These are phyloP conservation scores for Hetaerina titia DNA, from an alignment of 2,888 invertebrate genomes.

Conservation along the genomic window DNA sequence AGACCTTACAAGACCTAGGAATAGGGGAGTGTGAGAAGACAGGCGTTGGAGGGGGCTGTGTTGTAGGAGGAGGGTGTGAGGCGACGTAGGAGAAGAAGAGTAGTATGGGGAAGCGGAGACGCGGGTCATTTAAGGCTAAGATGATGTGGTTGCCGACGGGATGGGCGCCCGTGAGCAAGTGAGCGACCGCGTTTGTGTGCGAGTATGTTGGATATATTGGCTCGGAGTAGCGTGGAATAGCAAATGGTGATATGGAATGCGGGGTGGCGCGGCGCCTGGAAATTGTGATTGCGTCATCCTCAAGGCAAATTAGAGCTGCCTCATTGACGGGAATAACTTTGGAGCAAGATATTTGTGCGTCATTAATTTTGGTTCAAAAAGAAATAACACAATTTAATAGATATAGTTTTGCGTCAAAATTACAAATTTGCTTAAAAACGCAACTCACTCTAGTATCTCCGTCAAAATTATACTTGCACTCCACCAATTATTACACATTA, in stretches of 20 bases:
- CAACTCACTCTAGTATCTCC: too few relatives aligned
- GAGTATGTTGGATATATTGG: not conserved
- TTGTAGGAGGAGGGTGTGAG: not conserved
- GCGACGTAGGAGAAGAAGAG: not conserved
- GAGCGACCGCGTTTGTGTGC: not conserved
- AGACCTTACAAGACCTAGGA: not conserved
- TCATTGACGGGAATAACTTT: not conserved
- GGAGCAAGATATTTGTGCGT: too few relatives aligned
- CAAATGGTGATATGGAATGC: not conserved
- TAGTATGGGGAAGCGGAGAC: not conserved
- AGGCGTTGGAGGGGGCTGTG: not conserved
- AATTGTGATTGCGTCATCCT: not conserved
- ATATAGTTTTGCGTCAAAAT: too few relatives aligned
- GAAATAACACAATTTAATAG: too few relatives aligned
- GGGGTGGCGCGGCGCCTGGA: not conserved
- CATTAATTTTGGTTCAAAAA: too few relatives aligned
- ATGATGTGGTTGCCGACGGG: conserved; percentile 29
- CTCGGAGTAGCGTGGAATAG: not conserved
- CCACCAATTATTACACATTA: too few relatives aligned
- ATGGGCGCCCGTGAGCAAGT: not conserved
- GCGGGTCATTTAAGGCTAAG: conserved; percentile 18
- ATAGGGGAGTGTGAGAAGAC: not conserved
- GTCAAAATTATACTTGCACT: too few relatives aligned
- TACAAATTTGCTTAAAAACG: too few relatives aligned
- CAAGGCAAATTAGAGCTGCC: not conserved